Percentiles rank a stretch among this genome's conserved stretches.
phyloP scores from a whole-genome alignment of 2,888 invertebrate species.

The Synergus laeviventris region DNA sequence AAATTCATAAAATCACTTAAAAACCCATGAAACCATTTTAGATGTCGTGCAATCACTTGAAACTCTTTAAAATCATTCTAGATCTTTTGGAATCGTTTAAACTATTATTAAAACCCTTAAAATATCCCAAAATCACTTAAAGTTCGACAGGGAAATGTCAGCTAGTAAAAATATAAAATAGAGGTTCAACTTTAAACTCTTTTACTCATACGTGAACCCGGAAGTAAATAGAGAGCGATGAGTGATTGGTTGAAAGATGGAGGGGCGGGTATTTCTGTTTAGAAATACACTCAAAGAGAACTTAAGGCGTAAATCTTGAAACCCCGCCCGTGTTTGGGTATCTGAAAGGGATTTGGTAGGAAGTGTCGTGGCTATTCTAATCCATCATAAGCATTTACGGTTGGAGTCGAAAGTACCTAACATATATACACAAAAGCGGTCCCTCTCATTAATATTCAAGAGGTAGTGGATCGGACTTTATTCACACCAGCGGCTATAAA shows the following conservation, averaged over 20 bases:
- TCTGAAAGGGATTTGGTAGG: constrained; percentile 24
- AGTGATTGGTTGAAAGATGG: not conserved
- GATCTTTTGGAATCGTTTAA: no score
- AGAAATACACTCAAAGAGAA: not conserved
- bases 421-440: not conserved
- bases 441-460: constrained; percentile 66
- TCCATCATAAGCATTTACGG: constrained; percentile 38
- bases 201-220: not conserved
- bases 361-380: constrained; percentile 25
- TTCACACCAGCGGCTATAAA: constrained; percentile 64
- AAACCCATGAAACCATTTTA: no score
- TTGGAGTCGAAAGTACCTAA: constrained; percentile 7
- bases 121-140: no score
- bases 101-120: no score
- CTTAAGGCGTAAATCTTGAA: constrained; percentile 19
- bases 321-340: not conserved
- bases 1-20: no score
- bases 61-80: no score
- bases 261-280: not conserved
- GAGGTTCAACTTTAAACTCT: not conserved
- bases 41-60: no score
- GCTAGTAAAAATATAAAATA: not conserved
- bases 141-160: no score
- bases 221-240: not conserved
- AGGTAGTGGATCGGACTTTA: constrained; percentile 66